Evolutionary conservation across 2,797 vertebrate species (phyloP).

Genomic region (Trachurus trachurus): DNA sequence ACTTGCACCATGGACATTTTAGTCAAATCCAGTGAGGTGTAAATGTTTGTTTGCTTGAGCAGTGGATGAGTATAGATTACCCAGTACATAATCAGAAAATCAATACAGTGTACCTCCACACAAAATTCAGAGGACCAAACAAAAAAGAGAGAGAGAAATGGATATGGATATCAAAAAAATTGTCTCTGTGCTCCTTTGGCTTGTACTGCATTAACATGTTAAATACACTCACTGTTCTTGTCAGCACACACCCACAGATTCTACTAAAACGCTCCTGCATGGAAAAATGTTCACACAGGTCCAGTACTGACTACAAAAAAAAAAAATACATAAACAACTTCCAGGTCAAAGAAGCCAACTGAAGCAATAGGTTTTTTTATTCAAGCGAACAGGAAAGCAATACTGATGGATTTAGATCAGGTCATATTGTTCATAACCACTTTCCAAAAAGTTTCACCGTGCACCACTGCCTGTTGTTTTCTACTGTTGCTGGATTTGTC

Average conservation of each 20-base stretch:
- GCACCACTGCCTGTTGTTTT: neutral
- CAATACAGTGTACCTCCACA: conserved; percentile 31
- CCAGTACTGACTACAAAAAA: too few relatives aligned
- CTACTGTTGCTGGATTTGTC: neutral
- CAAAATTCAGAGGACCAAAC: conserved; percentile 19
- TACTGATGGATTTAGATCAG: neutral
- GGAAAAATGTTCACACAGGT: too few relatives aligned
- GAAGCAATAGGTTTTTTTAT: neutral
- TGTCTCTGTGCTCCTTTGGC: too few relatives aligned
- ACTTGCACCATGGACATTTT: conserved; percentile 15
- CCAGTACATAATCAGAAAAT: conserved; percentile 43
- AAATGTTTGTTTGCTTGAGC: conserved; percentile 48
- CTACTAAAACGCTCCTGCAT: too few relatives aligned
- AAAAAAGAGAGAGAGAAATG: conserved; percentile 11
- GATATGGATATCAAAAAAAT: conserved; percentile 20
- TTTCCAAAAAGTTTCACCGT: neutral
- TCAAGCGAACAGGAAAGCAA: neutral
- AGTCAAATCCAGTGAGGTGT: conserved; percentile 17
- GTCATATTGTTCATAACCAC: neutral
- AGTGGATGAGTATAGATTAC: conserved; percentile 35
- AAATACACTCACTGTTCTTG: too few relatives aligned
- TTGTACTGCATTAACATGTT: too few relatives aligned
- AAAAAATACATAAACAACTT: too few relatives aligned
- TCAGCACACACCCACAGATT: too few relatives aligned
- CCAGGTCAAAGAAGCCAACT: neutral